Evolutionary conservation across 2,797 vertebrate species (phyloP), one percentile per base, ranked within the genome.

Genomic region (Chaunax sp.): DNA sequence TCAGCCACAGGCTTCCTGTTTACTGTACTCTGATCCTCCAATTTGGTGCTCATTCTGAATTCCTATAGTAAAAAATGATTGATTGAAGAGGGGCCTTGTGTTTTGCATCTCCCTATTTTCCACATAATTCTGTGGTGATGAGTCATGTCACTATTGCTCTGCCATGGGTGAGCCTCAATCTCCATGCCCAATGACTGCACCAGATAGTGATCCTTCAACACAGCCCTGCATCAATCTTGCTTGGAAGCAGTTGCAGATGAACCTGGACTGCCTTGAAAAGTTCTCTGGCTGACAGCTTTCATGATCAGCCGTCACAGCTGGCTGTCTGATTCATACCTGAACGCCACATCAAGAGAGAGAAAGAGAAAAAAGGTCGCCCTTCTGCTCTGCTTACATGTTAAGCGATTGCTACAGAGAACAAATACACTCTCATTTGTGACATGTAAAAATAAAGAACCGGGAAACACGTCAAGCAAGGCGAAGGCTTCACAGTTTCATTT

Each of bases 281-380:
- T 83, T 78, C 72, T 73, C 66, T 60, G 84, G 86, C 72, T 87
- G 90, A 91, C 87, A 88, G 87, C 70, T 73, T 78, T 78, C 85
- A 88, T 85, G 83, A 90, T 90, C 89, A 83, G 83, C 86, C 84
- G 72, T 89, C 88, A 88, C 86, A 84, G 82, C 76, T 76, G 80
- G 77, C 80, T 72, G 78, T 85, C 82, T 88, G 80, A 88, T 85
- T 89, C 89, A 91, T 88, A 86, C 88, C 82, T 82, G 78, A 83
- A 56, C 1, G 30, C 62, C 77, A 77, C 63, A 81, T 82, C 67
- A 58, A 63, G 55, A 52, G 50, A 58, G 51, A 73, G 69, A 33
- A 19, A 51, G 69, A 77, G 71, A 75, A 73, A n/a, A 63, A 81
- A 64, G 83, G 63, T 80, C 74, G 74, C 53, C 68, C 69, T 66